Evolutionary conservation across 2,113 vertebrate genomes (phyloP), one percentile per base, ranked within the genome.

Genomic region (Acrocephalus arundinaceus): DNA sequence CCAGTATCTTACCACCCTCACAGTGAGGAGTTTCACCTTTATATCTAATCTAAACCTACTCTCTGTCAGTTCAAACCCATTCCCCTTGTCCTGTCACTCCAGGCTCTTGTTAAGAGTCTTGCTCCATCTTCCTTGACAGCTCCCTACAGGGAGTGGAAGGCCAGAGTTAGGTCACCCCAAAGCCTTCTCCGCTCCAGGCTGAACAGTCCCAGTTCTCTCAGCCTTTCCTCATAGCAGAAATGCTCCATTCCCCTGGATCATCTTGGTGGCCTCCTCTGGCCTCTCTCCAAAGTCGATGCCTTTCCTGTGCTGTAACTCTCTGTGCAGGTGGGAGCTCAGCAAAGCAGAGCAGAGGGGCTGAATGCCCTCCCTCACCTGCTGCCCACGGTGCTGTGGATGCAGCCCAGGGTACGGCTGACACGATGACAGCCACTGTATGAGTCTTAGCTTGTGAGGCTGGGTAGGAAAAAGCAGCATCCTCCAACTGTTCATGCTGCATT

Each of bases 201-300:
- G 63, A 41, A 13, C 25, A 76, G 70, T 22, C 10, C 48, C 21
- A 23, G 4, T 27, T 70, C 41, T 68, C 46, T 48, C 55, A 48
- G 48, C 20, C 28, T 70, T 48, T 70, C n/a, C 55, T 48, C 11
- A 23, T 3, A 13, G 55, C 16, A 48, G 41, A 62, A n/a, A 14
- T 83, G 11, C n/a, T 83, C 12, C 63, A 70, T 35, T 7, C 30
- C 14, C 14, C 16, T 46, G 30, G 20, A 31, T 59, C 9, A 35
- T 13, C 55, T 11, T 31, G n/a, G 14, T 35, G 20, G 33, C n/a
- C 48, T 76, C 17, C 62, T 75, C 78, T 83, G 39, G n/a, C 4
- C 24, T 48, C 9, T 17, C 30, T n/a, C 39, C 46, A 39, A 48
- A 39, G 46, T n/a, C 1, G 0, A 10, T 15, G 45, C 37, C 21